These are phyloP conservation scores for Monochamus saltuarius DNA, from an alignment of 1,140 invertebrate genomes.

Conservation along the genomic window DNA sequence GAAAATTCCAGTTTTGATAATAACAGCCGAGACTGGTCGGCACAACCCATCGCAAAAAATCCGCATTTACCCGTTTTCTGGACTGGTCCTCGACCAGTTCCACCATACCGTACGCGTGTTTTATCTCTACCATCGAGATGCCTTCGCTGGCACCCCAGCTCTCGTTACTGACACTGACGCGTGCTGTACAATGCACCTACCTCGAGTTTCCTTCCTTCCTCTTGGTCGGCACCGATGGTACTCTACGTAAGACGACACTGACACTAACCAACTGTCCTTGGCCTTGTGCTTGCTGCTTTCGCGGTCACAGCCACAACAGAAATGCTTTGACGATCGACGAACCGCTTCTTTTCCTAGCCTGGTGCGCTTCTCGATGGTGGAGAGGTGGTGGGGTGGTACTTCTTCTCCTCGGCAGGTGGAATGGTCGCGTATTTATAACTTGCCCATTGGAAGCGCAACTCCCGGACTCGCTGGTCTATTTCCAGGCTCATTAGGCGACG, in stretches of 20 bases:
- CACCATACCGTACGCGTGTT: too few species aligned
- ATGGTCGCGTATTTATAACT: conserved; percentile 42
- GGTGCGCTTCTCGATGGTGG: conserved; percentile 28
- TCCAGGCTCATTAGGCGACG: too few species aligned
- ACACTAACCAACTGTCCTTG: conserved; percentile 43
- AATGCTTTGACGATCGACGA: conserved; percentile 49
- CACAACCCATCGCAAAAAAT: neutral
- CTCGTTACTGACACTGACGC: neutral
- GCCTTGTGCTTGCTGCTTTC: conserved; percentile 48
- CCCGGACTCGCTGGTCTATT: too few species aligned
- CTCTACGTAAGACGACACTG: conserved; percentile 35
- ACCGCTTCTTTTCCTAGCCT: conserved; percentile 49
- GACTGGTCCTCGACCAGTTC: too few species aligned
- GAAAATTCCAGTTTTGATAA: neutral
- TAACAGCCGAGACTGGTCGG: conserved; percentile 13
- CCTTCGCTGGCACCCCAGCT: too few species aligned
- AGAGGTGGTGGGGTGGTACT: conserved; percentile 43
- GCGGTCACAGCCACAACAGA: conserved; percentile 49
- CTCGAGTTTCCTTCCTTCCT: conserved; percentile 21
- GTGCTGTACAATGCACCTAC: conserved; percentile 34
- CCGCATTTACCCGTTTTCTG: too few species aligned
- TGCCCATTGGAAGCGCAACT: conserved; percentile 1
- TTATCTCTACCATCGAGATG: neutral
- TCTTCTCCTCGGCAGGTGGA: conserved; percentile 45
- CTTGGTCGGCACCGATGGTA: conserved; percentile 6